Percentiles rank a stretch among this genome's conserved stretches.
These are phyloP conservation scores for Characodon lateralis DNA, from an alignment of 2,797 vertebrate genomes.

Conservation along the genomic window DNA sequence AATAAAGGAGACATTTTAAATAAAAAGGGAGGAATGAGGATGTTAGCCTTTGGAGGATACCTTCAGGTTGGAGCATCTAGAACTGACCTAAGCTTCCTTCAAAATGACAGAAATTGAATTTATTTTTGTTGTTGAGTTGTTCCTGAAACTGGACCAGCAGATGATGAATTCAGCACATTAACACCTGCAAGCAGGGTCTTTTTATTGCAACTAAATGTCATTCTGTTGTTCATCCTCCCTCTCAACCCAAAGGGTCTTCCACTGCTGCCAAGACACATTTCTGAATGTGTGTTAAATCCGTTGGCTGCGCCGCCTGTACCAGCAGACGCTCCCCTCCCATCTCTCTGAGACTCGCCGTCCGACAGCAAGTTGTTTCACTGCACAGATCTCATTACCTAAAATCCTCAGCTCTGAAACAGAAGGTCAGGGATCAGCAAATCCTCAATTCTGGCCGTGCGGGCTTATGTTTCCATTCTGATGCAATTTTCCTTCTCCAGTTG, in stretches of 20 bases:
- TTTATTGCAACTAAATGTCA: conserved; percentile 42
- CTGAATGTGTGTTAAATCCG: conserved; percentile 59
- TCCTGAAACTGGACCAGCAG: conserved; percentile 4
- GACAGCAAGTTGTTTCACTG: conserved; percentile 61
- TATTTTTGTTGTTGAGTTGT: not conserved
- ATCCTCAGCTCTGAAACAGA: conserved; percentile 78
- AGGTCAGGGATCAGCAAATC: conserved; percentile 83
- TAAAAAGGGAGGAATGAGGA: not conserved
- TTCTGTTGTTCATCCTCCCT: conserved; percentile 24
- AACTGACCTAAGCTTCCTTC: conserved; percentile 3
- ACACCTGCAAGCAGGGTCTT: conserved; percentile 25
- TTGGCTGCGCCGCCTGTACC: conserved; percentile 31
- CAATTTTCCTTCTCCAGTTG: conserved; percentile 76
- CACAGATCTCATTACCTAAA: conserved; percentile 82
- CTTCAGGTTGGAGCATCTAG: conserved; percentile 4
- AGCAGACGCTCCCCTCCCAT: conserved; percentile 24
- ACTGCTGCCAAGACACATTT: conserved; percentile 47
- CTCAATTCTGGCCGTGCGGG: conserved; percentile 70
- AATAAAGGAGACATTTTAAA: not conserved
- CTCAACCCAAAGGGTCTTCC: conserved; percentile 37
- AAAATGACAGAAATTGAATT: not conserved
- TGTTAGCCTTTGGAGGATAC: conserved; percentile 18
- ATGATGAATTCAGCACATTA: conserved; percentile 33
- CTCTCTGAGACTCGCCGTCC: conserved; percentile 36
- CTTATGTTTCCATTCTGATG: conserved; percentile 81